Base-by-base conservation (phyloP, 2,797 vertebrate genomes). In the Sebastes diploproa region DNA sequence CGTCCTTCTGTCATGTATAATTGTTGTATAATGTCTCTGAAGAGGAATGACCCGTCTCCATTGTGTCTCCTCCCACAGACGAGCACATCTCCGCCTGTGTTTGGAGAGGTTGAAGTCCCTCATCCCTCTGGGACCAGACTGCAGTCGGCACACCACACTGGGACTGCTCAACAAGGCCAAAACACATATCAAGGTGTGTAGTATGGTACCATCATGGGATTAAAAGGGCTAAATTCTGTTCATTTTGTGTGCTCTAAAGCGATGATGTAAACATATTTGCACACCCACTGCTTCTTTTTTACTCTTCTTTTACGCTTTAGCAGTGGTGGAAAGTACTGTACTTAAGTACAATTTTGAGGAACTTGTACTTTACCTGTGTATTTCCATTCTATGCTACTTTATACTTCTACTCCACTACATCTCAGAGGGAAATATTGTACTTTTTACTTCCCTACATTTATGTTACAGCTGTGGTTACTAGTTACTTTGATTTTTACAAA, bases 121-220 rank as follows among this genome's bases (percentile, higher is more conserved):
- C 93, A 99, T 99, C 90, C 98, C 98, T 0, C 96, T 99, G 90
- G 98, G 97, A 95, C 95, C 97, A 91, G 98, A 99, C 89, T 98
- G 97, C 93, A 98, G 96, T 94, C 96, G 98, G 87, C 98, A 99
- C 92, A 99, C 98, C 36, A 99, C 98, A 13, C 96, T 99, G 90
- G 98, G 98, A 94, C 96, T 99, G 91, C 98, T 99, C 87, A 99
- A 99, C 95, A 99, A 99, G 97, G 98, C 98, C 96, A 98, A 99
- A 98, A 93, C 96, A 95, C 98, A 99, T 89, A 99, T 99, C 94
- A 99, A 99, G 98, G 98, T 99, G 94, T 69, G 67, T 27, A 13
- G 36, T 63, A 29, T 58, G 34, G 29, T 27, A 13, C 58, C 54
- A 20, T n/a, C 27, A 61, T 42, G 29, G 66, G 60, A 80, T 23